Conservation (phyloP, 92 coral and sea anemone genomes). For the Porites rus region DNA sequence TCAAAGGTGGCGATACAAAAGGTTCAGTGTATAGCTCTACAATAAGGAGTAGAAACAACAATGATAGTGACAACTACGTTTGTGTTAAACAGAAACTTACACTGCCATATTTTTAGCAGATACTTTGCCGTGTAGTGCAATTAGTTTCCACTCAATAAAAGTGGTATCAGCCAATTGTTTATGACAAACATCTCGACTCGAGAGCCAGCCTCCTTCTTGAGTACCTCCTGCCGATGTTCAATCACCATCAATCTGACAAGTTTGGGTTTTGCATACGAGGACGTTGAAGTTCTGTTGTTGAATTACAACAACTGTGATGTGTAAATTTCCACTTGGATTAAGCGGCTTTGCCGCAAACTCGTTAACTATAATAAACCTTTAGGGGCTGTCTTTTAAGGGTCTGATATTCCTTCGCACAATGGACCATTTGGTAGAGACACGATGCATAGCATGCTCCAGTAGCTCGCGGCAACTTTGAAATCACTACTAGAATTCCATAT, state of each 20-base stretch:
- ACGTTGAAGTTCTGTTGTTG: neutral
- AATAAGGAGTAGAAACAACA: constrained; percentile 13
- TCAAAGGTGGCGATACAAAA: neutral
- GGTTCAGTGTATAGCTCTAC: constrained; percentile 10
- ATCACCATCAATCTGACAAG: constrained; percentile 20
- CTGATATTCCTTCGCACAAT: constrained; percentile 3
- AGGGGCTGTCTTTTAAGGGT: neutral
- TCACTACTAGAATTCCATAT: constrained; percentile 21
- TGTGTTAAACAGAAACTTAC: constrained; percentile 10
- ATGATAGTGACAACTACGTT: neutral
- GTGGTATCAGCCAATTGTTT: constrained; percentile 18
- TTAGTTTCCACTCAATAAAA: constrained; percentile 16
- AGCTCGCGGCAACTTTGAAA: constrained; percentile 38
- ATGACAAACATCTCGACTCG: constrained; percentile 26
- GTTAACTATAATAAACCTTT: neutral
- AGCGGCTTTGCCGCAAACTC: neutral
- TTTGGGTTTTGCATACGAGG: constrained; percentile 5
- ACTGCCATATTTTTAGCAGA: constrained; percentile 9
- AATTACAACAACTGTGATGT: neutral
- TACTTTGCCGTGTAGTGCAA: constrained; percentile 15
- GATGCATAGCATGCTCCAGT: constrained; percentile 41
- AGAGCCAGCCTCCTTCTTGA: constrained; percentile 20
- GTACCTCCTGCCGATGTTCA: constrained; percentile 34
- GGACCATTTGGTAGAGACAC: constrained; percentile 19
- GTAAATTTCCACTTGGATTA: neutral